Percentiles rank a stretch among this genome's conserved stretches.
These are phyloP conservation scores for Tenodera sinensis DNA, from an alignment of 2,888 invertebrate genomes.

Conservation along the genomic window DNA sequence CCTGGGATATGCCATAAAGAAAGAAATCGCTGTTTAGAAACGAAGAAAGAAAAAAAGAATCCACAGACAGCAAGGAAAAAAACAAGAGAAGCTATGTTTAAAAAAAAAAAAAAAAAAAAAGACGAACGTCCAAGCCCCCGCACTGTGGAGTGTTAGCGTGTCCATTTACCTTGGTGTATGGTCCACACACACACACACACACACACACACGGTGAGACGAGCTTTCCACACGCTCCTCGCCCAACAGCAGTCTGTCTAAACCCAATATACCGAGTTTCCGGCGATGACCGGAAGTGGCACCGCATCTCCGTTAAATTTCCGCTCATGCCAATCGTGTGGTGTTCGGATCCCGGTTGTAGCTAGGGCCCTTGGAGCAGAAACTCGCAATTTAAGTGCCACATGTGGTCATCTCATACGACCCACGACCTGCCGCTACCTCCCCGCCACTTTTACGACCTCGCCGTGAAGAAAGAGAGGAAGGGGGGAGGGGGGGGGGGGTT, in stretches of 20 bases:
- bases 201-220: not conserved
- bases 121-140: not conserved
- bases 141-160: not conserved
- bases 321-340: not conserved
- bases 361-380: not conserved
- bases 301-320: not conserved
- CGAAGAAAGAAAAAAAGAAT: not conserved
- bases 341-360: not conserved
- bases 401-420: not conserved
- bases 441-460: not conserved
- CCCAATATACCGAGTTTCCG: not conserved
- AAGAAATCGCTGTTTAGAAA: not conserved
- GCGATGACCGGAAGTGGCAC: not conserved
- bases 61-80: not conserved
- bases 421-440: not conserved
- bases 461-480: not conserved
- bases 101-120: not conserved
- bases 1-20: conserved; percentile 1
- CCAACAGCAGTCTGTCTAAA: not conserved
- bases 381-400: conserved; percentile 4
- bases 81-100: not conserved
- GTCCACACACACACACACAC: not conserved
- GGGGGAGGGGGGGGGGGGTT: not conserved
- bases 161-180: not conserved
- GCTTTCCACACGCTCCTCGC: not conserved